A percentile compares a stretch with the other conserved stretches of the same genome.
Evolutionary conservation across 1,140 invertebrate species (phyloP).

Genomic region (Cotesia typhae): DNA sequence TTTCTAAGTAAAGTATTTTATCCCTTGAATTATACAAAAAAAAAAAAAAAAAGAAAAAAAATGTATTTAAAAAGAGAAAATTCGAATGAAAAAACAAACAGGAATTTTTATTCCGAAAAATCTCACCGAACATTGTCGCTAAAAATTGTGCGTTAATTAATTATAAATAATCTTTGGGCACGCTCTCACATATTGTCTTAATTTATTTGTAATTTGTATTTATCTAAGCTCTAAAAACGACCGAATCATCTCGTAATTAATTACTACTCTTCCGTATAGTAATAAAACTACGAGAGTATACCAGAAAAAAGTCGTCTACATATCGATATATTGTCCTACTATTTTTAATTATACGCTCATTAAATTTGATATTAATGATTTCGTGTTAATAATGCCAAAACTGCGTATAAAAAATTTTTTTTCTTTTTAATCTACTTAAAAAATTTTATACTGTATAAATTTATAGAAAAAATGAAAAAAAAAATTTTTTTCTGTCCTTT

Average conservation of each 20-base stretch:
- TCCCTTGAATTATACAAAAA: too few relatives aligned
- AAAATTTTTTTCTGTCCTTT: too few relatives aligned
- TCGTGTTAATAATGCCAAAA: too few relatives aligned
- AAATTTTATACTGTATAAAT: too few relatives aligned
- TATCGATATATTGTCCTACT: slow-evolving; percentile 21
- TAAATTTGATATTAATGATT: slow-evolving; percentile 25
- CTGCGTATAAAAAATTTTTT: too few relatives aligned
- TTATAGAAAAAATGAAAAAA: too few relatives aligned
- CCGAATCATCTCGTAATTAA: neutral
- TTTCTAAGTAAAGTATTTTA: too few relatives aligned
- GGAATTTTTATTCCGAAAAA: neutral
- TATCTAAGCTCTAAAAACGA: too few relatives aligned
- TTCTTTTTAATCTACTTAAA: too few relatives aligned
- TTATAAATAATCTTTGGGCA: slow-evolving; percentile 35
- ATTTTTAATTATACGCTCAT: slow-evolving; percentile 26
- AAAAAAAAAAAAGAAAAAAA: too few relatives aligned
- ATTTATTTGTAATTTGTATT: slow-evolving; percentile 10
- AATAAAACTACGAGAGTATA: neutral
- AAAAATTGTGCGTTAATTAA: slow-evolving; percentile 28
- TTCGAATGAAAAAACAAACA: too few relatives aligned
- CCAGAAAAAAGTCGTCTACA: slow-evolving; percentile 18
- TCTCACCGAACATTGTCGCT: slow-evolving; percentile 2
- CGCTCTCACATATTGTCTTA: slow-evolving; percentile 42
- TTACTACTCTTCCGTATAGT: neutral
- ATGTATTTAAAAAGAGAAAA: too few relatives aligned